Evolutionary conservation across 1,140 invertebrate genomes (phyloP), one percentile per base, ranked within the genome.

Genomic region (Dreissena polymorpha): DNA sequence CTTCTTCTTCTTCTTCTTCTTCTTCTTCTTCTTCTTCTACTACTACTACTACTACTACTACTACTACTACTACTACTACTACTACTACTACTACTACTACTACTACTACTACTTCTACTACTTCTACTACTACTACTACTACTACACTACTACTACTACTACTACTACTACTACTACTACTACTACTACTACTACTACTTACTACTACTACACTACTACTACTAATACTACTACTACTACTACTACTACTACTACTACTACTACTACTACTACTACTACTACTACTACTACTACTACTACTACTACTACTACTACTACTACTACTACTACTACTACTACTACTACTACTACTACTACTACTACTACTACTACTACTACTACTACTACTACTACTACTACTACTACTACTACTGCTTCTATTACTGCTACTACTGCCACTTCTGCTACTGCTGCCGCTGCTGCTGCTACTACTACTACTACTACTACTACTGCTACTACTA

Each of bases 211-310:
- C n/a, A n/a, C n/a, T n/a, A 55, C 53, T 55, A 55, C 53, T 55
- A 55, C 53, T 55, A 55, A 12, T 55, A 55, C 53, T 55, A 55
- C 53, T 55, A 55, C 53, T 55, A 55, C 53, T 55, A 55, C 53
- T 55, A 55, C 53, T 55, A 55, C 53, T 55, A 55, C 53, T 55
- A 55, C 53, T 55, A 55, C 53, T 55, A 55, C 53, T 55, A 55
- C 53, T 55, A 55, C 53, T 55, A 55, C 53, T 55, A 55, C 53
- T 55, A 55, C 53, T 55, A 55, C 53, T 55, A 55, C 53, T 55
- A 55, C 53, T 55, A 55, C 53, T 55, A 55, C 53, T 55, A 55
- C 18, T 55, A 55, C 53, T 55, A 55, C 53, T 55, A 55, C 53
- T 55, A 55, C 53, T 55, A 55, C 53, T 55, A 55, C 53, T 55